Evolutionary conservation across 2,797 vertebrate species (phyloP).

Genomic region (Lacerta viridis): DNA sequence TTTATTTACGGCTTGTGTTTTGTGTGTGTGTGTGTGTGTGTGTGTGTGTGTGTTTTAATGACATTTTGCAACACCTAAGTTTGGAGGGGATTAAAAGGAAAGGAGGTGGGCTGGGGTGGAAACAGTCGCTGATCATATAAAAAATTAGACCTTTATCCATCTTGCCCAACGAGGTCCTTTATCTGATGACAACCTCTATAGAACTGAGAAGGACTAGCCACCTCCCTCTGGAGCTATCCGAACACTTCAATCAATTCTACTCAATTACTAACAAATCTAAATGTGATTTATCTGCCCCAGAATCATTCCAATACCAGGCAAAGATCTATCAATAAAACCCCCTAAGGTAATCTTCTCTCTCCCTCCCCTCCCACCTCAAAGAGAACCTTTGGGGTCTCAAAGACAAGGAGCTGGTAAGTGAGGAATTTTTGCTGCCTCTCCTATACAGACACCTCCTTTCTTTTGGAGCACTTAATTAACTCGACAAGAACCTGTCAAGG

Average conservation of each 20-base stretch:
- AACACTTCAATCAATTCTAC: conserved; percentile 91
- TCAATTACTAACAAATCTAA: conserved; percentile 99
- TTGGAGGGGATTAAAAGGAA: not conserved
- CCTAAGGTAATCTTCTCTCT: conserved; percentile 93
- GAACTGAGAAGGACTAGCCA: conserved; percentile 77
- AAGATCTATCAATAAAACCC: conserved; percentile 95
- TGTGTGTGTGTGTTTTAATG: not conserved
- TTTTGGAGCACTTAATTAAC: conserved; percentile 98
- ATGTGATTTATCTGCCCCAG: conserved; percentile 99
- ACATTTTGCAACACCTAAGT: conserved; percentile 38
- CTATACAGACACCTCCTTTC: conserved; percentile 70
- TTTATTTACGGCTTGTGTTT: conserved; percentile 50
- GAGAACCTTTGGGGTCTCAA: conserved; percentile 90
- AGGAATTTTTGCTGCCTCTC: conserved; percentile 83
- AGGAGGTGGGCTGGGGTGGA: conserved; percentile 50
- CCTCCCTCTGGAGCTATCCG: conserved; percentile 85
- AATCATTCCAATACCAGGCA: conserved; percentile 98
- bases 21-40: not conserved
- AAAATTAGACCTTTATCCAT: conserved; percentile 79
- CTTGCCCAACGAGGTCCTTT: conserved; percentile 68
- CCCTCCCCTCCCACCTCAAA: conserved; percentile 87
- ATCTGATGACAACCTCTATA: conserved; percentile 78
- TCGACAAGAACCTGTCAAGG: conserved; percentile 98
- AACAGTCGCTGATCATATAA: conserved; percentile 77
- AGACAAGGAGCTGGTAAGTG: conserved; percentile 88